A percentile compares a stretch with the other conserved stretches of the same genome.
These are phyloP conservation scores for Physeter macrocephalus DNA, from an alignment of 2,113 vertebrate genomes.

Conservation along the genomic window DNA sequence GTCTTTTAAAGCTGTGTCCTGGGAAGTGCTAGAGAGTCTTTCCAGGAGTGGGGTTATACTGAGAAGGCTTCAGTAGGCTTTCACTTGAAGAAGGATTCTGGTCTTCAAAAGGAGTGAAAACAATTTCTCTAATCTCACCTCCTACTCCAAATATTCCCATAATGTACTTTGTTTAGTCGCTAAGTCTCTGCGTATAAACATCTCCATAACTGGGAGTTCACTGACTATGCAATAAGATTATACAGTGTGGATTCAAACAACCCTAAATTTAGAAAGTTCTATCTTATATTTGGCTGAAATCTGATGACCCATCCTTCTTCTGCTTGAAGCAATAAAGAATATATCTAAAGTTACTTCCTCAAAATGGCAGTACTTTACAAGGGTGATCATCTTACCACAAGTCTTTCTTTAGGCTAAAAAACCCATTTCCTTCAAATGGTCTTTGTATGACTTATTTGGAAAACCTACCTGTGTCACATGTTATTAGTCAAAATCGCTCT, in stretches of 20 bases:
- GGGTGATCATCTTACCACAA: background rate
- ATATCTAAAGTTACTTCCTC: background rate
- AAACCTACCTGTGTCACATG: background rate
- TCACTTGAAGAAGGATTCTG: background rate
- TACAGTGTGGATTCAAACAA: background rate
- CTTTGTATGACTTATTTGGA: background rate
- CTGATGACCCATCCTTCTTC: background rate
- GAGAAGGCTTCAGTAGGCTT: background rate
- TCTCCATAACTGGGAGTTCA: background rate
- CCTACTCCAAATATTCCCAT: background rate
- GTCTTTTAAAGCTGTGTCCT: background rate
- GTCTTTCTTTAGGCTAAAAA: background rate
- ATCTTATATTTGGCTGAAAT: background rate
- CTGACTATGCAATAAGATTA: background rate
- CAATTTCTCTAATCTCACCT: background rate
- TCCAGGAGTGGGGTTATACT: background rate
- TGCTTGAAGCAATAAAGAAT: background rate
- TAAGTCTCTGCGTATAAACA: background rate
- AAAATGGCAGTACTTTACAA: background rate
- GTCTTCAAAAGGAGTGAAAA: constrained; percentile 15
- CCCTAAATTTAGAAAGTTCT: background rate
- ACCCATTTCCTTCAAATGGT: background rate
- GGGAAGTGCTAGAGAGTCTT: background rate
- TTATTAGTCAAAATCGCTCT: background rate
- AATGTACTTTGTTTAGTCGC: background rate